phyloP scores from a whole-genome alignment of 2,888 invertebrate species.

The Zelleria hepariella region DNA sequence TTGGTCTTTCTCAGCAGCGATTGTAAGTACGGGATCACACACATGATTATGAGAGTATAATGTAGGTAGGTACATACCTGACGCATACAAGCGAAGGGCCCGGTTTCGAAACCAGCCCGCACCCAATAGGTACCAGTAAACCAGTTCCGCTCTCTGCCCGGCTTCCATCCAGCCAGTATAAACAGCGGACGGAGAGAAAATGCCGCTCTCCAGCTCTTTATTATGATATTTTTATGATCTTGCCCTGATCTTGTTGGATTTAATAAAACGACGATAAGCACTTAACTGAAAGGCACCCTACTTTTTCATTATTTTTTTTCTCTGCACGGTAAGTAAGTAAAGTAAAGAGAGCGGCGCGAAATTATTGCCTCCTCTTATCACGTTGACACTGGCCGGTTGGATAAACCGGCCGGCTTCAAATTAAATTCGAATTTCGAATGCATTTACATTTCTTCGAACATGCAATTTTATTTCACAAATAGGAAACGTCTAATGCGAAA shows the following conservation, averaged over 20 bases:
- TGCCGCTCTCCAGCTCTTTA: not conserved
- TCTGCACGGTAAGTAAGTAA: too few species aligned
- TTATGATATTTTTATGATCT: not conserved
- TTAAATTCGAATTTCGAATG: too few species aligned
- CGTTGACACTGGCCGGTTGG: too few species aligned
- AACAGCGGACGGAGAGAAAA: constrained; percentile 31
- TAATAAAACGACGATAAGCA: not conserved
- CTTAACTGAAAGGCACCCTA: not conserved
- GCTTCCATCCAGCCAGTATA: constrained; percentile 17
- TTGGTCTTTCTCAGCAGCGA: too few species aligned
- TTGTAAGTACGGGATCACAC: not conserved
- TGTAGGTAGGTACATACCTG: constrained; percentile 24
- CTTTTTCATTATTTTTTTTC: constrained; percentile 5
- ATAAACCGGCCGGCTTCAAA: too few species aligned
- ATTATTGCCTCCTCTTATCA: not conserved
- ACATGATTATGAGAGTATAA: not conserved
- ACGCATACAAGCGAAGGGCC: constrained; percentile 30
- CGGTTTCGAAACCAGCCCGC: constrained; percentile 32
- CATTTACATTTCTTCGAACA: too few species aligned
- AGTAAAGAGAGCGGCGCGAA: too few species aligned
- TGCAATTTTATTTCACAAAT: too few species aligned
- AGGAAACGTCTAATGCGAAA: too few species aligned
- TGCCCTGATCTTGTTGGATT: not conserved
- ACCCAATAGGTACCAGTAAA: constrained; percentile 18
- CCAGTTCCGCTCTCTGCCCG: constrained; percentile 17